Percentiles rank a stretch among this genome's conserved stretches.
Conservation (phyloP, 1,140 invertebrate species). For the Linepithema humile region DNA sequence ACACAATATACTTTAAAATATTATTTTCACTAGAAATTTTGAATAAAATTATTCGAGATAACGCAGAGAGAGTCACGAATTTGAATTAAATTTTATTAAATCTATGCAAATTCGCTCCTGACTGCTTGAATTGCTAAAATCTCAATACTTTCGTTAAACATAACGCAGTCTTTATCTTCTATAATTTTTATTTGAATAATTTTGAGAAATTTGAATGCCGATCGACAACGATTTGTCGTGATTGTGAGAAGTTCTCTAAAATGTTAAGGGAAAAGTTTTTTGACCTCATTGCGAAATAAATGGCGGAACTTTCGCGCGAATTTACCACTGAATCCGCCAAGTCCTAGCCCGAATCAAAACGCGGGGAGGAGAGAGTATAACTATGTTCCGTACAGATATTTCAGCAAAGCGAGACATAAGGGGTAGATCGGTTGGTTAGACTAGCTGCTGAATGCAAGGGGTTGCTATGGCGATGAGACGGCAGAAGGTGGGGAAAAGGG, state of each 20-base stretch:
- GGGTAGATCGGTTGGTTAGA: slow-evolving; percentile 68
- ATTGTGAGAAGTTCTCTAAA: not conserved
- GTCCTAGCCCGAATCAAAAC: slow-evolving; percentile 6
- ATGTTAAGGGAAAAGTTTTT: not conserved
- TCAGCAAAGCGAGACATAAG: slow-evolving; percentile 28
- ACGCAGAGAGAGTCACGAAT: no score
- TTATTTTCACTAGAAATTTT: not conserved
- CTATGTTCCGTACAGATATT: slow-evolving; percentile 61
- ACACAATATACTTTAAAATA: not conserved
- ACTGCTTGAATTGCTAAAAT: not conserved
- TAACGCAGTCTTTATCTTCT: not conserved
- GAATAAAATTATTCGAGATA: not conserved
- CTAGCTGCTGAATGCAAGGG: slow-evolving; percentile 72
- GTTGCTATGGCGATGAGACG: slow-evolving; percentile 79
- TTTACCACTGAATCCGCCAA: not conserved
- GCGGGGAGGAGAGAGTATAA: slow-evolving; percentile 15
- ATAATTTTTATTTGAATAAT: slow-evolving; percentile 19
- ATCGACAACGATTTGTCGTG: not conserved
- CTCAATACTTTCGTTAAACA: slow-evolving; percentile 1
- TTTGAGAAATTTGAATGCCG: not conserved
- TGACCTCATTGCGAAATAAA: slow-evolving; percentile 1
- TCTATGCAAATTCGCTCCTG: not conserved
- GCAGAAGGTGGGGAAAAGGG: slow-evolving; percentile 39
- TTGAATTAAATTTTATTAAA: not conserved
- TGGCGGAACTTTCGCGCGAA: slow-evolving; percentile 8